Evolutionary conservation across 1,140 invertebrate species (phyloP).

Genomic region (Bombus turneri): DNA sequence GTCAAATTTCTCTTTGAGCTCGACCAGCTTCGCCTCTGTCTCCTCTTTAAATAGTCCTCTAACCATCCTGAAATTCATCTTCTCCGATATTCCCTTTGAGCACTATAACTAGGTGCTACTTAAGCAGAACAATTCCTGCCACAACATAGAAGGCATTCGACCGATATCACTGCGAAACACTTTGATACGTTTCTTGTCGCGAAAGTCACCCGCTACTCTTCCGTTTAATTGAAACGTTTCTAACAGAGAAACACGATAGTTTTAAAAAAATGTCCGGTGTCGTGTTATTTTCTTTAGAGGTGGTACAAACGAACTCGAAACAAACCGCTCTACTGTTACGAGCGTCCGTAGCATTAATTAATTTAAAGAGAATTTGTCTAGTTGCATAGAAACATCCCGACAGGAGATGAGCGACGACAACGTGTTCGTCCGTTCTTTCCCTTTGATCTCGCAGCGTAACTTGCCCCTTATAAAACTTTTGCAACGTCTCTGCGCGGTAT

Average conservation of each 20-base stretch:
- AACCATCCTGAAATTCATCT: constrained; percentile 53
- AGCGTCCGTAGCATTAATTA: constrained; percentile 8
- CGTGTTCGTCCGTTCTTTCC: not conserved
- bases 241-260: not conserved
- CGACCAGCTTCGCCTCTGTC: not conserved
- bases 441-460: constrained; percentile 20
- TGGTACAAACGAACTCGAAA: not conserved
- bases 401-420: not conserved
- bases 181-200: not conserved
- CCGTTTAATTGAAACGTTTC: constrained; percentile 14
- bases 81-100: constrained; percentile 57
- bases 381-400: not conserved
- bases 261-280: no score
- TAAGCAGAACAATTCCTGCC: constrained; percentile 49
- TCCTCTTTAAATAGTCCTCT: constrained; percentile 37
- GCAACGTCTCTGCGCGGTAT: not conserved
- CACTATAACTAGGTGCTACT: constrained; percentile 62
- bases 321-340: not conserved
- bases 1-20: constrained; percentile 69
- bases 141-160: not conserved
- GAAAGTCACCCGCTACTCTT: not conserved
- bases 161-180: not conserved
- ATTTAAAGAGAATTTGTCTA: constrained; percentile 1
- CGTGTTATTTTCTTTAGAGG: no score
- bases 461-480: constrained; percentile 13